Base-by-base conservation (phyloP, 2,797 vertebrate genomes). In the Crenichthys baileyi region DNA sequence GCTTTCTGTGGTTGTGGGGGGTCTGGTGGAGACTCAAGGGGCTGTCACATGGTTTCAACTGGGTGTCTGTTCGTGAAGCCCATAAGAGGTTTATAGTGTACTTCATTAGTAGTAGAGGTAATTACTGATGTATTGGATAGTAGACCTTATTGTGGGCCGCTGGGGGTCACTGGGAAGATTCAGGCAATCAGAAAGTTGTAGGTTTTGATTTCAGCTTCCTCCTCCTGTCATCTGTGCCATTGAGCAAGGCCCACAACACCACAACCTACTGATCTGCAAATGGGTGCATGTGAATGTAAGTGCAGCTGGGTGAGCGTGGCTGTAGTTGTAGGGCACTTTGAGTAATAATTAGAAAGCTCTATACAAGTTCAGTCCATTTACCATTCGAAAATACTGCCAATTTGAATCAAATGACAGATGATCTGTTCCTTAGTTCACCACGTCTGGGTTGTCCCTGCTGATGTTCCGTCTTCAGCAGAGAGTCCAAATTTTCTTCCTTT, bases 1-100 rank as follows among this genome's bases (percentile, higher is more conserved):
- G 89, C 88, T 94, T 91, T 92, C 85, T 90, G 55, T 79, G 75
- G 75, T 70, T 58, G 36, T 76, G 53, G n/a, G 20, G 61, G 70
- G 76, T 75, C 79, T 41, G 68, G 12, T 76, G 76, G 81, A 76
- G 58, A 71, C 18, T 3, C 44, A 41, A 73, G 70, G 58, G 55
- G 63, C 63, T 48, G 48, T 65, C n/a, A 63, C 73, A 65, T 26
- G 31, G 56, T 73, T 81, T 63, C 36, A 24, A 56, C 7, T 74
- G 20, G 36, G 71, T 55, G 22, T 7, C 2, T 24, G 51, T 36
- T 24, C 39, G 63, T 24, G 7, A 67, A 24, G 63, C 15, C 36
- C 36, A 18, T 18, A n/a, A 48, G 41, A 16, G 50, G 68, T 50
- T 1, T 3, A 13, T 61, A 15, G 13, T 29, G 26, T 20, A 71